Evolutionary conservation across 2,888 invertebrate genomes (phyloP).

Genomic region (Diaperis boleti): DNA sequence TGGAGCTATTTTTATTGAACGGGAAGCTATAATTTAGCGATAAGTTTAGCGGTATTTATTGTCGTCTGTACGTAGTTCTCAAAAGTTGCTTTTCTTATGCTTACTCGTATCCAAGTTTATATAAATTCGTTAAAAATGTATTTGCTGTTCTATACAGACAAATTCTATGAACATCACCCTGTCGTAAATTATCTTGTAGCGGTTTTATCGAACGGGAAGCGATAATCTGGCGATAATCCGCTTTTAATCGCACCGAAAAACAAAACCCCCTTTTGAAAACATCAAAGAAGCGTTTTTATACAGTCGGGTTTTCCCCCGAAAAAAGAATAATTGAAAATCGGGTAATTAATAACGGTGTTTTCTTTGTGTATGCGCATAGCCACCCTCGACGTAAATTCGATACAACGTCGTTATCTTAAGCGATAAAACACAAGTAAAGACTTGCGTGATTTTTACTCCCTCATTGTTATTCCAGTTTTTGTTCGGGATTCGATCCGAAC

Average conservation of each 20-base stretch:
- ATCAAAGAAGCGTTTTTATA: conserved; percentile 24
- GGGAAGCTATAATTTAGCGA: too few species aligned
- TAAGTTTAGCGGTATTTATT: too few species aligned
- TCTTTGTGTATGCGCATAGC: conserved; percentile 17
- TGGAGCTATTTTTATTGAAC: too few species aligned
- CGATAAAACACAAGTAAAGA: conserved; percentile 56
- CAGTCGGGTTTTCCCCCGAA: conserved; percentile 4
- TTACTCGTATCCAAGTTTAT: too few species aligned
- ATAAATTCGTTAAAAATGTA: too few species aligned
- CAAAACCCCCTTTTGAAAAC: conserved; percentile 29
- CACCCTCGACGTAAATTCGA: conserved; percentile 55
- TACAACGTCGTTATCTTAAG: conserved; percentile 54
- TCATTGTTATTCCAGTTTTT: conserved; percentile 51
- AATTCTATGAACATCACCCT: too few species aligned
- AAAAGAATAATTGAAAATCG: conserved; percentile 43
- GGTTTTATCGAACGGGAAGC: too few species aligned
- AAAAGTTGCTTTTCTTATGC: too few species aligned
- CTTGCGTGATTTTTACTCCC: conserved; percentile 56
- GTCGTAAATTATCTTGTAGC: too few species aligned
- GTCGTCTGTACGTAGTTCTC: too few species aligned
- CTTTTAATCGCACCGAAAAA: conserved; percentile 35
- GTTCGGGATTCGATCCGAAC: conserved; percentile 24
- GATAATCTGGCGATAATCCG: conserved; percentile 29
- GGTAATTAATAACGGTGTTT: conserved; percentile 43
- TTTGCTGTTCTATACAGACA: too few species aligned